Evolutionary conservation across 2,113 vertebrate genomes (phyloP), one percentile per base, ranked within the genome.

Genomic region (Rhadina sibilatrix): DNA sequence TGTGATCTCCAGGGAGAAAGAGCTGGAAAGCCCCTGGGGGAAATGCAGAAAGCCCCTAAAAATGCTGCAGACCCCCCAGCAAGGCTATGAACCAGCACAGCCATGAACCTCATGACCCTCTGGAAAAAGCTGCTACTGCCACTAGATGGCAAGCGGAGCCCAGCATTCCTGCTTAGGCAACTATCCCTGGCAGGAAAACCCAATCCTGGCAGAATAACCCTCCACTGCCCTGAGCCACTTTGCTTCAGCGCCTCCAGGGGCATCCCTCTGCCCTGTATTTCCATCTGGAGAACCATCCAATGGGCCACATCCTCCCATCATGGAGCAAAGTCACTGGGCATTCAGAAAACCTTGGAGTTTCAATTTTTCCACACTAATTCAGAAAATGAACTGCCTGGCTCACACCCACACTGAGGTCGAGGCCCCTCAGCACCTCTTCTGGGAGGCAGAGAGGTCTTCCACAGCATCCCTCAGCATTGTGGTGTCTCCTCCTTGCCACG

Each of bases 81-180:
- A n/a, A 8, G 19, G 10, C 19, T 44, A 4, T 1, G 5, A 27
- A 15, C 15, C 25, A 25, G 56, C 1, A 0, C 0, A 1, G 47
- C 52, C 7, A 2, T 2, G 37, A 79, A 37, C 22, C 18, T 40
- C 69, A 20, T 0, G 0, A 66, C 7, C 15, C 56, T 44, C 46
- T 0, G 0, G 50, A 35, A 57, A 68, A 60, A 24, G 64, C 60
- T 20, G 10, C 8, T 44, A 27, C 17, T 69, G 69, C 93, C 96
- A 90, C 96, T 97, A 97, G 96, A 81, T 93, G 96, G 96, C 96
- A 96, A 95, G 49, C 93, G 77, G 68, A 94, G 86, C 60, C 52
- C 83, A 81, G 71, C 47, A 49, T 66, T 88, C 30, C 52, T 0
- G 0, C 1, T 2, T 49, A 44, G 50, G 24, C 0, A 0, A 49